Conservation (phyloP, 1,140 invertebrate species). For the Metopolophium dirhodum region DNA sequence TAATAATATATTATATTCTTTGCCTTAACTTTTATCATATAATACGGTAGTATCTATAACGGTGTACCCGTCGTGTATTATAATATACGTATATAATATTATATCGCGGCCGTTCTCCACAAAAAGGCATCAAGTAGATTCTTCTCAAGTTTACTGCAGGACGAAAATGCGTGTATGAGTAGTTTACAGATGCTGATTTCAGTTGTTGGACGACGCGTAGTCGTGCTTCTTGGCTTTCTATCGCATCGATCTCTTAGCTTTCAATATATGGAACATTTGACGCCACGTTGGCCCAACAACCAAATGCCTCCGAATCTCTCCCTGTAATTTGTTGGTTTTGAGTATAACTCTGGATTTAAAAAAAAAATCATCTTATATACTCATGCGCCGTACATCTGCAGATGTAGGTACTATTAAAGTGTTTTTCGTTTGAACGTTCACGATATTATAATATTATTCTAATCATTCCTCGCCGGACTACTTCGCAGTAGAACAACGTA, state of each 20-base stretch:
- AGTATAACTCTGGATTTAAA: not conserved
- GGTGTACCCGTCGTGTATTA: not conserved
- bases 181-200: not conserved
- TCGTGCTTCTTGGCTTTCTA: not conserved
- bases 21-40: too few species aligned
- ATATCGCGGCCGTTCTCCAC: not conserved
- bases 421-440: not conserved
- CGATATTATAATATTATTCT: not conserved
- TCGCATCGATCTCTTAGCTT: too few species aligned
- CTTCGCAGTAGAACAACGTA: not conserved
- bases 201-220: not conserved
- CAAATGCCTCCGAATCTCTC: not conserved
- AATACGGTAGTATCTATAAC: too few species aligned
- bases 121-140: not conserved
- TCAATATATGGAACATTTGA: not conserved
- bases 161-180: not conserved
- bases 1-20: too few species aligned
- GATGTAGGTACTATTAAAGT: too few species aligned
- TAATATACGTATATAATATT: not conserved
- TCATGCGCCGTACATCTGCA: too few species aligned
- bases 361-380: not conserved
- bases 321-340: not conserved
- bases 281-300: not conserved
- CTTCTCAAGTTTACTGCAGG: not conserved
- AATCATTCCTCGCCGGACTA: not conserved